Evolutionary conservation across 2,797 vertebrate genomes (phyloP).

Genomic region (Sebastes hubbsi): DNA sequence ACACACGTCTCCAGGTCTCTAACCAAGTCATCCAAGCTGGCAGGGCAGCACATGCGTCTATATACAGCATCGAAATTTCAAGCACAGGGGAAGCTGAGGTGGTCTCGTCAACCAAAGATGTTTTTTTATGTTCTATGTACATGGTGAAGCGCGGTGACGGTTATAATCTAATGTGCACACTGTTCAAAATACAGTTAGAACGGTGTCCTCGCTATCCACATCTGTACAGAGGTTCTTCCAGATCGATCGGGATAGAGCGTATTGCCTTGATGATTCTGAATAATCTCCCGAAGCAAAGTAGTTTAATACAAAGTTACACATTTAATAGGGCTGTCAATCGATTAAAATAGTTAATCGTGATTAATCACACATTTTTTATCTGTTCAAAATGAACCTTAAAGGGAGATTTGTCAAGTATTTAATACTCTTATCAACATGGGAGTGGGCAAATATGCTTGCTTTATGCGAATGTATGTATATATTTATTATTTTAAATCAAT

Average conservation of each 20-base stretch:
- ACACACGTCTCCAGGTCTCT: slow-evolving; percentile 23
- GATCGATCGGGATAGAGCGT: not conserved
- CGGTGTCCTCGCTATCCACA: not conserved
- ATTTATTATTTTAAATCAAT: no score
- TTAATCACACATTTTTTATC: no score
- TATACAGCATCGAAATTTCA: slow-evolving; percentile 32
- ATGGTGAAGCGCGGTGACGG: not conserved
- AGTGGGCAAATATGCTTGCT: no score
- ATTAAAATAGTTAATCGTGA: no score
- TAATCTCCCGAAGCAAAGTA: not conserved
- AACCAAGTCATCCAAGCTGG: slow-evolving; percentile 51
- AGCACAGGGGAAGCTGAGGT: slow-evolving; percentile 15
- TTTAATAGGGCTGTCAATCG: not conserved
- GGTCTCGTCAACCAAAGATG: not conserved
- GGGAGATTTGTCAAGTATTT: no score
- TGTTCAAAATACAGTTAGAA: not conserved
- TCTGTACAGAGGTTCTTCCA: not conserved
- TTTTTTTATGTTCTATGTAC: not conserved
- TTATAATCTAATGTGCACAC: not conserved
- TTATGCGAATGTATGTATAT: no score
- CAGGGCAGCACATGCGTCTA: slow-evolving; percentile 31
- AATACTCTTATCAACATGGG: no score
- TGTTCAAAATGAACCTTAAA: no score
- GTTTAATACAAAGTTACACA: not conserved
- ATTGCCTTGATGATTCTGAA: not conserved